Base-by-base conservation (phyloP, 2,888 invertebrate species). In the Stramonita haemastoma region DNA sequence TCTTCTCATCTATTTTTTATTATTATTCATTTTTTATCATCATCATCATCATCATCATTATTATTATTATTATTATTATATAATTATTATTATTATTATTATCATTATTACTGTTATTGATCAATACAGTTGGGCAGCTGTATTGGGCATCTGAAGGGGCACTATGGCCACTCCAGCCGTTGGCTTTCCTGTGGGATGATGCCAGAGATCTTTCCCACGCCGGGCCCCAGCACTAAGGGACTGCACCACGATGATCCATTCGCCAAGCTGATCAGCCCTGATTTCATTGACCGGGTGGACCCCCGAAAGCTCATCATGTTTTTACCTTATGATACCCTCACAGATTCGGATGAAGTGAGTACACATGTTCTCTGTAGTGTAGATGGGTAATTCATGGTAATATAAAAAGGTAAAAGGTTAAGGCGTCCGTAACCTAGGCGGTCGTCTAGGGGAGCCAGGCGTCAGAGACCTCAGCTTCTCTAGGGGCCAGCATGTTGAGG, bases 151-250 rank as follows among this genome's bases (percentile, higher is more conserved):
- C n/a, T 22, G n/a, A n/a, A 77, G 1, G 34, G 36, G 17, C 22
- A 83, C 8, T 36, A 83, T 83, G 81, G 81, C 81, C 36, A 83
- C 81, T 15, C 34, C 79, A 1, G 22, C 19, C 0, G 32, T 79
- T 15, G 29, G 34, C 32, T 15, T 34, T 34, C n/a, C 13, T n/a
- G n/a, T n/a, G 5, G 34, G 34, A 32, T 29, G 34, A 15, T 32
- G 6, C 26, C 29, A 29, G n/a, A 26, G 29, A 29, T 29, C n/a
- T 73, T 29, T 73, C 13, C 73, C 73, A 73, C 73, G 13, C 2
- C 5, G 22, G 66, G 15, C 17, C 36, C 73, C 87, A 87, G 87
- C 46, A 87, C 87, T 46, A 87, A 87, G 56, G 87, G 87, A 70
- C 73, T 87, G 22, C 11, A 36, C 73, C 29, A 15, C n/a, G 70